A percentile compares a stretch with the other conserved stretches of the same genome.
phyloP scores from a whole-genome alignment of 2,113 vertebrate species.

The Callaeas wilsoni region DNA sequence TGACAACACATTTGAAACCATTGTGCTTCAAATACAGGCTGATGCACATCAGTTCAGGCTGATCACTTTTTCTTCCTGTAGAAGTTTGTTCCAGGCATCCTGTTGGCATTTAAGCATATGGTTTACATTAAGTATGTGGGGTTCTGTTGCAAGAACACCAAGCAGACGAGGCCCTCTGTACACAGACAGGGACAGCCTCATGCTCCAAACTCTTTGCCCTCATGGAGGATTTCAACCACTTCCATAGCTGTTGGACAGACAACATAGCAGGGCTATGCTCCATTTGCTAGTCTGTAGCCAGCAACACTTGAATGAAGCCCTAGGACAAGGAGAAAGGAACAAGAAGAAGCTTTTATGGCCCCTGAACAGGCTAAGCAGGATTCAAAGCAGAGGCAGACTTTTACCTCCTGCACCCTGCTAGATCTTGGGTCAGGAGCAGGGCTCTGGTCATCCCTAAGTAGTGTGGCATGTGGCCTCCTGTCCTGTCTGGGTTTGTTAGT shows the following conservation, averaged over 20 bases:
- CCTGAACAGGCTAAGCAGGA: neutral
- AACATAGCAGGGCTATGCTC: neutral
- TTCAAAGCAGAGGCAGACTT: neutral
- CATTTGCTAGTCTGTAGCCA: neutral
- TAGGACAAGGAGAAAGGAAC: neutral
- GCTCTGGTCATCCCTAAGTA: neutral
- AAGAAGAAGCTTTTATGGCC: neutral
- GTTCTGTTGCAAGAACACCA: neutral
- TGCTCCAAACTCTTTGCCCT: neutral
- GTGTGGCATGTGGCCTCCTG: neutral
- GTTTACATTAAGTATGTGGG: neutral
- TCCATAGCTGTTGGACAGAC: neutral
- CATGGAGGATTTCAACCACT: neutral
- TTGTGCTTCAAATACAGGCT: neutral
- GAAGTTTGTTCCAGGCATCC: neutral
- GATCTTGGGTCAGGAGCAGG: neutral
- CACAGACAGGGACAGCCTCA: neutral
- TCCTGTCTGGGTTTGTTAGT: neutral
- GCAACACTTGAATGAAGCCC: neutral
- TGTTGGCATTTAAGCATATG: neutral
- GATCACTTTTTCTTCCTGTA: neutral
- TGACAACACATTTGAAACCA: neutral
- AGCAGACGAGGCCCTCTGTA: neutral
- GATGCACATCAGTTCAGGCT: neutral
- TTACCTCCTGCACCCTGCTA: neutral